Evolutionary conservation across 2,888 invertebrate species (phyloP), one percentile per base, ranked within the genome.

Genomic region (Xanthia togata): DNA sequence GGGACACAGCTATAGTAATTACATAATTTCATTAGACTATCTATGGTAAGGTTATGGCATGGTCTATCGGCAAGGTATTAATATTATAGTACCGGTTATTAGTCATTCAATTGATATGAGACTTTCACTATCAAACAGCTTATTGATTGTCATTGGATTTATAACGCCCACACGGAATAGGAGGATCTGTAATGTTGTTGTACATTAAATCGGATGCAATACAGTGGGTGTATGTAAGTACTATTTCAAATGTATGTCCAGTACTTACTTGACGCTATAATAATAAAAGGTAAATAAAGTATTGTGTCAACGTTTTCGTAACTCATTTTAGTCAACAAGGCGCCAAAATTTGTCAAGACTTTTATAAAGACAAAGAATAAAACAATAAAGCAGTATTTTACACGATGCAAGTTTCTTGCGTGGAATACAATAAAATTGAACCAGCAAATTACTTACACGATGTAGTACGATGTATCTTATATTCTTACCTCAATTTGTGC

Each of bases 91-190:
- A 81, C 81, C 57, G 11, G 71, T 75, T 71, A 59, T 85, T 85
- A 82, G 68, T 81, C 63, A 74, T 68, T 17, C 72, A 73, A 85
- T 72, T 62, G 85, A 85, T 81, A 67, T 41, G 31, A 75, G 31
- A 85, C 82, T 82, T 76, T 85, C 82, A 85, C 85, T 76, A 63
- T 81, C 50, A 12, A 68, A 26, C 38, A 38, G 17, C 38, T 69
- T 75, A 81, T 84, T 81, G 81, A 76, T 85, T 85, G 82, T 82
- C 85, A 82, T 65, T 81, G 60, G 71, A 81, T 69, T 72, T 74
- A 64, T 59, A 76, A 70, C 85, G 23, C 82, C 82, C 65, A 81
- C 82, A 59, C 35, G 9, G 17, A 50, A 17, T 26, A 20, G 31
- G 71, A 67, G 41, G 64, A 85, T 81, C 50, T 65, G 62, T 72